These are phyloP conservation scores for Odontomyia ornata DNA, from an alignment of 2,888 invertebrate genomes.

Conservation along the genomic window DNA sequence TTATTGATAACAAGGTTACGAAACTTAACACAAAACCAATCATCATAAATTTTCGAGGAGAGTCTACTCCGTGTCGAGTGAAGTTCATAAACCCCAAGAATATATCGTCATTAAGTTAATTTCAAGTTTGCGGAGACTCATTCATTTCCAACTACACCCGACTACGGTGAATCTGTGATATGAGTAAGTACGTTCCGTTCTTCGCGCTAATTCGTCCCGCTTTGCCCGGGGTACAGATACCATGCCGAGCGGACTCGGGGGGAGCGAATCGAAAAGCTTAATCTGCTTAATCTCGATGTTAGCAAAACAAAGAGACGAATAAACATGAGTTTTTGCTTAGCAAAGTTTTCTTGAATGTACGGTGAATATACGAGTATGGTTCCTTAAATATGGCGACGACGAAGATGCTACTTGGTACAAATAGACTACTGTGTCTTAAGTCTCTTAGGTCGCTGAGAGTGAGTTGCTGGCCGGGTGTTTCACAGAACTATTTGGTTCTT, in stretches of 20 bases:
- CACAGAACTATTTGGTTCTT: no score
- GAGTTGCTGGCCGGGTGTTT: no score
- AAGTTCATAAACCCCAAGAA: conserved; percentile 27
- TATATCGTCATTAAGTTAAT: conserved; percentile 6
- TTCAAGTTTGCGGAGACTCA: conserved; percentile 3
- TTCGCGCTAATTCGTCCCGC: neutral
- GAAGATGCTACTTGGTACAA: no score
- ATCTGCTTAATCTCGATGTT: conserved; percentile 27
- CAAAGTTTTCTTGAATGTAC: neutral
- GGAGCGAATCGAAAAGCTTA: conserved; percentile 12
- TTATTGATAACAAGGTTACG: neutral
- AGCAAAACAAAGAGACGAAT: conserved; percentile 10
- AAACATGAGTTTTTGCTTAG: neutral
- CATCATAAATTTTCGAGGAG: conserved; percentile 16
- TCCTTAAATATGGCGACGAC: no score
- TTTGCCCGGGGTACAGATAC: neutral
- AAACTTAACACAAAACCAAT: conserved; percentile 19
- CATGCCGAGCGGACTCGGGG: neutral
- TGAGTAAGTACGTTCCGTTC: neutral
- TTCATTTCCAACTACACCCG: neutral
- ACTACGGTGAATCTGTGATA: no score
- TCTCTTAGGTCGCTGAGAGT: no score
- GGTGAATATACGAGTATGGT: no score
- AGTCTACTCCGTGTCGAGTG: neutral
- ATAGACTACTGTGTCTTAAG: no score